phyloP scores from a whole-genome alignment of 1,140 invertebrate genomes.

The Leptestheria dahalacensis region DNA sequence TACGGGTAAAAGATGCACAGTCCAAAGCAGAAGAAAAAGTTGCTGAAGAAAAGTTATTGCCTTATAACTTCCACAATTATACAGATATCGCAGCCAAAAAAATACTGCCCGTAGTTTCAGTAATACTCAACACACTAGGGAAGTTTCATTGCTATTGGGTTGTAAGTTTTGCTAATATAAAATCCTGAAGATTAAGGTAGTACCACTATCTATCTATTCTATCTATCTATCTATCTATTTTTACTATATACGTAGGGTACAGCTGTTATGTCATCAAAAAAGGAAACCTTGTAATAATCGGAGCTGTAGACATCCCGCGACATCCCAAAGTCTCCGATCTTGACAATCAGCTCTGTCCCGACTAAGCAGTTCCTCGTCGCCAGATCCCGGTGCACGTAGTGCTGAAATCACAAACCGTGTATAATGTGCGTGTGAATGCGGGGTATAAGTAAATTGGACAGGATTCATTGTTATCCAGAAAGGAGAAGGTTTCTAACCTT shows the following conservation, averaged over 20 bases:
- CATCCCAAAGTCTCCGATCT: conserved; percentile 86
- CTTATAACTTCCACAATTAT: too few species aligned
- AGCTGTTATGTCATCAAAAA: background rate
- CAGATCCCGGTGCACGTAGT: conserved; percentile 77
- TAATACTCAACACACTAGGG: too few species aligned
- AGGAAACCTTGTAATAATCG: conserved; percentile 70
- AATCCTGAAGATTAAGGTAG: too few species aligned
- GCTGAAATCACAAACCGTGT: conserved; percentile 34
- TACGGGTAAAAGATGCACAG: too few species aligned
- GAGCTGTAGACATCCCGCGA: conserved; percentile 77
- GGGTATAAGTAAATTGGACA: background rate
- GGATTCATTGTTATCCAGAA: background rate
- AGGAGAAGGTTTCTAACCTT: background rate
- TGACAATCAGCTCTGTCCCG: conserved; percentile 56
- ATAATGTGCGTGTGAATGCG: background rate
- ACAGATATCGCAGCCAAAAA: too few species aligned
- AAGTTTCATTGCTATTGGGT: background rate
- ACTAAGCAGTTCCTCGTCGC: conserved; percentile 84
- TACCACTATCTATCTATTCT: background rate
- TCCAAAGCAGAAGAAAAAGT: too few species aligned
- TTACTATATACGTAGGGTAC: too few species aligned
- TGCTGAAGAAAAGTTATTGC: too few species aligned
- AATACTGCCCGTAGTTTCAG: too few species aligned
- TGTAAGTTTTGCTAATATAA: background rate
- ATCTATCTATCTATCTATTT: background rate